Evolutionary conservation across 2,113 vertebrate species (phyloP).

Genomic region (Trachemys scripta): DNA sequence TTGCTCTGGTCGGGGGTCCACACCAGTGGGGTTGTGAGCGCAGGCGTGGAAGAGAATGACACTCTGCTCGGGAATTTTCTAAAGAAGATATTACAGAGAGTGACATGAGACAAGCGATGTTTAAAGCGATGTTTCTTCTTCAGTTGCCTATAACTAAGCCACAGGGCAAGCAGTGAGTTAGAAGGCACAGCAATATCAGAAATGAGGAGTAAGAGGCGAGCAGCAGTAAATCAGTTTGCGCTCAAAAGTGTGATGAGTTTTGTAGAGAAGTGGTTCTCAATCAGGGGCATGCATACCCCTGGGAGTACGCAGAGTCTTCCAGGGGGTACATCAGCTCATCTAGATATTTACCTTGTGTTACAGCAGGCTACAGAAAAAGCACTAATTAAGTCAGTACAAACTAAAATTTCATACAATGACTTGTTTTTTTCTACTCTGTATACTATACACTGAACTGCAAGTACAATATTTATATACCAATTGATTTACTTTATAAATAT

Average conservation of each 20-base stretch:
- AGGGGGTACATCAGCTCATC: no score
- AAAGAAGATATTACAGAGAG: background rate
- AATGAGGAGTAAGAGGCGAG: background rate
- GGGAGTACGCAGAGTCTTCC: no score
- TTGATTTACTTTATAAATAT: no score
- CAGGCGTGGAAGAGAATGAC: constrained; percentile 94
- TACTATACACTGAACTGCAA: no score
- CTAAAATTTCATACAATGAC: no score
- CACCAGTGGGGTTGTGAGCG: constrained; percentile 97
- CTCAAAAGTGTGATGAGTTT: background rate
- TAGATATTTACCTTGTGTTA: background rate
- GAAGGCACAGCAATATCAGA: background rate
- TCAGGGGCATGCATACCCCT: no score
- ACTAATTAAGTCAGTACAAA: no score
- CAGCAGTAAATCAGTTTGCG: background rate
- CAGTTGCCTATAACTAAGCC: background rate
- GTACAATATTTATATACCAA: no score
- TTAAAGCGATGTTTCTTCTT: background rate
- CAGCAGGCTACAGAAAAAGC: background rate
- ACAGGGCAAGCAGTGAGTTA: background rate
- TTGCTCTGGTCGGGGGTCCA: constrained; percentile 93
- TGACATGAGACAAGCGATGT: background rate
- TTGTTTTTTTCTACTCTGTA: no score
- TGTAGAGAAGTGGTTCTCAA: background rate
- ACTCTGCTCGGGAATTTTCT: constrained; percentile 97